Evolutionary conservation across 2,888 invertebrate genomes (phyloP).

Genomic region (Thereva nobilitata): DNA sequence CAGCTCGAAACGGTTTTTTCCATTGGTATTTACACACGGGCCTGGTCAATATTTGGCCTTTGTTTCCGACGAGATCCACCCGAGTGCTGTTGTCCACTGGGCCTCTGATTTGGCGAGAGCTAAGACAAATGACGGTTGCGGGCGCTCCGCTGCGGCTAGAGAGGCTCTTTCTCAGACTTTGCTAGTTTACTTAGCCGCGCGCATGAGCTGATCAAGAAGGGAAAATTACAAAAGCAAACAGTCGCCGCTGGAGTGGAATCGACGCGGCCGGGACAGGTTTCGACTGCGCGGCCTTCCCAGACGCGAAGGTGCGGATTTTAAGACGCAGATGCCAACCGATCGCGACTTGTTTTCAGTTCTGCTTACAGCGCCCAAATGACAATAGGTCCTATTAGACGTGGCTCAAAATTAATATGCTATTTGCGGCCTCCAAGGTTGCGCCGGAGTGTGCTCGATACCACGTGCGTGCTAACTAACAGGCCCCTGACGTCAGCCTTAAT

Average conservation of each 20-base stretch:
- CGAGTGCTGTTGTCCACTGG: slow-evolving; percentile 19
- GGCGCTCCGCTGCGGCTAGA: slow-evolving; percentile 9
- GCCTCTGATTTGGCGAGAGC: slow-evolving; percentile 25
- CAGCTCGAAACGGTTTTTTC: slow-evolving; percentile 12
- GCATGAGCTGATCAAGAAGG: slow-evolving; percentile 22
- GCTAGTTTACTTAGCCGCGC: slow-evolving; percentile 28
- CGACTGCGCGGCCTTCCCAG: slow-evolving; percentile 4
- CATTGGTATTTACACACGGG: slow-evolving; percentile 3
- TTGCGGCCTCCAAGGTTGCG: too few species aligned
- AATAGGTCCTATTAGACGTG: too few species aligned
- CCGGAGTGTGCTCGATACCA: too few species aligned
- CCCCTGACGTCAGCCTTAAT: too few species aligned
- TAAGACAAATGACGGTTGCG: slow-evolving; percentile 22
- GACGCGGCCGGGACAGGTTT: neutral
- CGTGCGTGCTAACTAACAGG: too few species aligned
- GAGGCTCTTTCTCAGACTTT: slow-evolving; percentile 26
- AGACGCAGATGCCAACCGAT: slow-evolving; percentile 3
- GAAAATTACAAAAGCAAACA: slow-evolving; percentile 26
- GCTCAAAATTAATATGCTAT: too few species aligned
- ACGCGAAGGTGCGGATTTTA: slow-evolving; percentile 6
- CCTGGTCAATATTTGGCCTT: slow-evolving; percentile 24
- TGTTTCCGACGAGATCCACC: slow-evolving; percentile 14
- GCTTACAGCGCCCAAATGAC: too few species aligned
- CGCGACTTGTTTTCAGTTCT: too few species aligned
- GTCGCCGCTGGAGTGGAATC: slow-evolving; percentile 14